Conservation (phyloP, 2,797 vertebrate species). For the Tiaroga cobitis region DNA sequence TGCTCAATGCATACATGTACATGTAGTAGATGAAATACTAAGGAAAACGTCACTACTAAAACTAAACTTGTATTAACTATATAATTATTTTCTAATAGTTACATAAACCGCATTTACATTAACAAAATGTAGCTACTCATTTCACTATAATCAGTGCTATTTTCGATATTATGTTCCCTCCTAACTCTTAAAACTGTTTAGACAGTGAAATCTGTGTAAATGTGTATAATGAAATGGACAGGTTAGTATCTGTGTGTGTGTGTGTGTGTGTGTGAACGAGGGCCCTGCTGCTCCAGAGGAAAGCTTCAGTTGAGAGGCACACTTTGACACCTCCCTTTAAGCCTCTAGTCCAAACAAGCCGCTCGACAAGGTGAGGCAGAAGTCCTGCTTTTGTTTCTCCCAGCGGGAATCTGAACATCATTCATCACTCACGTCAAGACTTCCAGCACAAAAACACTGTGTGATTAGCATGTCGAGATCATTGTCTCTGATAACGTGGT, state of each 20-base stretch:
- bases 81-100: not conserved
- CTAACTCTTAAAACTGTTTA: not conserved
- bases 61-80: not conserved
- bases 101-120: not conserved
- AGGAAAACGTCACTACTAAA: not conserved
- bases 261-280: conserved; percentile 42
- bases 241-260: conserved; percentile 3
- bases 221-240: not conserved
- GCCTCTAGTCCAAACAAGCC: conserved; percentile 65
- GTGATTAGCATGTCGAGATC: conserved; percentile 60
- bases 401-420: conserved; percentile 69
- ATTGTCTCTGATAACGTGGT: conserved; percentile 32
- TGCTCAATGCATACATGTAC: not conserved
- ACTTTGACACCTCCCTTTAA: conserved; percentile 69
- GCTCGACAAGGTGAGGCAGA: conserved; percentile 53
- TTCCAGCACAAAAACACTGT: conserved; percentile 49
- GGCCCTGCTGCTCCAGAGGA: conserved; percentile 20
- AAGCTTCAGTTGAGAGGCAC: conserved; percentile 61
- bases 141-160: no score
- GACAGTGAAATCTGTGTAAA: not conserved
- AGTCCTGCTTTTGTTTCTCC: conserved; percentile 67
- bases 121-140: not conserved
- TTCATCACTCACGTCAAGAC: conserved; percentile 44
- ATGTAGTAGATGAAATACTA: not conserved
- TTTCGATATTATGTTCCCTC: not conserved